Evolutionary conservation across 2,113 vertebrate genomes (phyloP).

Genomic region (Zapornia atra): DNA sequence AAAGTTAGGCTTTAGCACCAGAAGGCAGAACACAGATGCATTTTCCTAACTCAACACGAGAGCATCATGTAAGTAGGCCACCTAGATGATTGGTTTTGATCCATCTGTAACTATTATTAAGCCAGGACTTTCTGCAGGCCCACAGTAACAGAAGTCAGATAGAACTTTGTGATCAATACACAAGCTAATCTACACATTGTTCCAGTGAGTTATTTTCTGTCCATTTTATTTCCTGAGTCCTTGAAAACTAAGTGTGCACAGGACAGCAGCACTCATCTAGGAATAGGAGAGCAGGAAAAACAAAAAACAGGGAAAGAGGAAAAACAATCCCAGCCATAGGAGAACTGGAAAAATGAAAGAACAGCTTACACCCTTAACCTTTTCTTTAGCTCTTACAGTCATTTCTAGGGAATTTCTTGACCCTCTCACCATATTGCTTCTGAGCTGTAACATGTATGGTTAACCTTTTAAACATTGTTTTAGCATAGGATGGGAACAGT

Average conservation of each 20-base stretch:
- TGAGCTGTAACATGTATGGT: not conserved
- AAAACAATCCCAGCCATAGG: not conserved
- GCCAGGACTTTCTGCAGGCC: not conserved
- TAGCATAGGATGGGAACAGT: too few species aligned
- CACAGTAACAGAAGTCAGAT: not conserved
- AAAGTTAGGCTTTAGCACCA: not conserved
- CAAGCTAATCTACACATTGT: not conserved
- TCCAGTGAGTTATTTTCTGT: not conserved
- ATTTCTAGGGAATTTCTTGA: not conserved
- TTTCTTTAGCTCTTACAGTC: not conserved
- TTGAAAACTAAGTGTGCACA: not conserved
- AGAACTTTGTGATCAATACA: not conserved
- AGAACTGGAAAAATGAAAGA: not conserved
- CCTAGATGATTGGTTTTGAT: not conserved
- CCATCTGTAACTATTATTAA: not conserved
- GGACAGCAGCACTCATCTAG: not conserved
- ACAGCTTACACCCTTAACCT: not conserved
- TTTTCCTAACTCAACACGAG: not conserved
- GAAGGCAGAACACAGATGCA: not conserved
- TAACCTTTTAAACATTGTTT: too few species aligned
- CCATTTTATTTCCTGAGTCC: not conserved
- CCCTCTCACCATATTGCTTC: not conserved
- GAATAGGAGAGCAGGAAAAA: too few species aligned
- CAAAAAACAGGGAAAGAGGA: too few species aligned
- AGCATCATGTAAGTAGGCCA: not conserved